A percentile compares a stretch with the other conserved stretches of the same genome.
Evolutionary conservation across 2,888 invertebrate species (phyloP).

Genomic region (Tuberolachnus salignus): DNA sequence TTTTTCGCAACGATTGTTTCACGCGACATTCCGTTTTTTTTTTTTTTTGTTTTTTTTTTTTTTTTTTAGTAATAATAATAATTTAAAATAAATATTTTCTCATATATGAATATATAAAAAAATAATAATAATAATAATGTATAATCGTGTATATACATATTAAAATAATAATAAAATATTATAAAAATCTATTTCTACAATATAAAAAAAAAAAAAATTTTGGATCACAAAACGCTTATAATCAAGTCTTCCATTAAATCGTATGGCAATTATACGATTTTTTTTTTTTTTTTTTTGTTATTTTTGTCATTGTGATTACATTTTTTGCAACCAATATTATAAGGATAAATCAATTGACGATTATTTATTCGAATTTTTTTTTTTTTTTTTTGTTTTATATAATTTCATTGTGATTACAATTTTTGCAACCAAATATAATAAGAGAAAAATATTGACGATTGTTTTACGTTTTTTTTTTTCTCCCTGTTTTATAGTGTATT

Average conservation of each 20-base stretch:
- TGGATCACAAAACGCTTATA: slow-evolving; percentile 49
- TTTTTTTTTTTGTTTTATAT: no score
- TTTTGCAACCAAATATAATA: no score
- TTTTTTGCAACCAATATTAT: no score
- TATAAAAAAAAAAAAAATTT: slow-evolving; percentile 43
- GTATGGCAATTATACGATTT: neutral
- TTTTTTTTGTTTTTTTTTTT: neutral
- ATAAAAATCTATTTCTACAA: slow-evolving; percentile 43
- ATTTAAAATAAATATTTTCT: slow-evolving; percentile 32
- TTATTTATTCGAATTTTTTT: no score
- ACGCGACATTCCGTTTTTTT: neutral
- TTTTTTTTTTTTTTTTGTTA: slow-evolving; percentile 16
- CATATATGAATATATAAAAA: slow-evolving; percentile 26
- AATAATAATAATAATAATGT: neutral
- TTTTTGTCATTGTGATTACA: no score
- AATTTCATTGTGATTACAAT: no score
- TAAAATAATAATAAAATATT: slow-evolving; percentile 37
- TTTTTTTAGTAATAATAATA: neutral
- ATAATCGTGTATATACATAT: slow-evolving; percentile 36
- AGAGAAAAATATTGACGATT: neutral
- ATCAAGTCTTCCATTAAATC: slow-evolving; percentile 43
- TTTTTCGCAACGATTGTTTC: slow-evolving; percentile 9
- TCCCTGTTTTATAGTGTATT: neutral
- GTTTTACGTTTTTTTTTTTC: neutral
- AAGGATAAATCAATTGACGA: no score